Base-by-base conservation (phyloP, 2,797 vertebrate genomes). In the Adelosebastes latens region DNA sequence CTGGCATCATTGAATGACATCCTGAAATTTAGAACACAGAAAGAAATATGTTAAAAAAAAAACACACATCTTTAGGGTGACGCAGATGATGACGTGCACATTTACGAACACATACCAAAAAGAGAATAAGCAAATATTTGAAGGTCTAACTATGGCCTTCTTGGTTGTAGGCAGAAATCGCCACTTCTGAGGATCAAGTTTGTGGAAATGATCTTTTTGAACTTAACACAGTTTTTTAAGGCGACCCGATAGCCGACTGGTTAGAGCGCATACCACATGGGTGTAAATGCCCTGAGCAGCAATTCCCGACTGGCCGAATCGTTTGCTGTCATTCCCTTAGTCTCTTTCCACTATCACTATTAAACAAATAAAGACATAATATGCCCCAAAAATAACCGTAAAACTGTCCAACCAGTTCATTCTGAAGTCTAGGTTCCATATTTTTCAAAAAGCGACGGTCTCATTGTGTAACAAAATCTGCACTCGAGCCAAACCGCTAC, bases 11-110 rank as follows among this genome's bases (percentile, higher is more conserved):
- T 60, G 89, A 71, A 3, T 11, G 53, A 79, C 84, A 74, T 16
- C 62, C 89, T 91, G 74, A 25, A 85, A 89, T 27, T 12, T 1
- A 75, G 2, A 70, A 42, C 24, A 74, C 6, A 79, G 25, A 24
- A 9, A 76, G 8, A 49, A 4, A n/a, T 2, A 14, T 2, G 4
- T 63, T 32, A 42, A 25, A 39, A 39, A 29, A 39, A 39, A 39
- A 14, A 2, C 10, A 7, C 36, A 56, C 7, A 0, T 20, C 14
- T 36, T 46, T 14, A 74, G 22, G 14, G 11, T 10, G 27, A 64
- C 29, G 20, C 52, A 29, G n/a, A 6, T 25, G 14, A 64, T 32
- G 24, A 10, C 3, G 3, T 6, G 24, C 31, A n/a, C 13, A 39
- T 58, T 27, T 42, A 5, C 20, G 0, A 49, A 10, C 8, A 22